phyloP scores from a whole-genome alignment of 2,113 vertebrate genomes.

The Nerophis lumbriciformis region DNA sequence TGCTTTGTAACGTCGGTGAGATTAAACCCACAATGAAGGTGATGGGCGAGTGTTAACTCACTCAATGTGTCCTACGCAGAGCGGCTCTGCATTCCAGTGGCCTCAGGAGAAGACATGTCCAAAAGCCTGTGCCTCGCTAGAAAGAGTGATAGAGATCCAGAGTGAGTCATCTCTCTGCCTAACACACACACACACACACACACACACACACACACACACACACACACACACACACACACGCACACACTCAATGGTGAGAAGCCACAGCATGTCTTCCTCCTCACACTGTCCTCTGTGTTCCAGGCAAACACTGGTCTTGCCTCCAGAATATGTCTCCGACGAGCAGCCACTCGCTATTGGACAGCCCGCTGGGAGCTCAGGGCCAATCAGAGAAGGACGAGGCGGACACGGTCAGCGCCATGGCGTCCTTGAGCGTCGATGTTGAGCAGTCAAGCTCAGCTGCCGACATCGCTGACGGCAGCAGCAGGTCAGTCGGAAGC shows the following conservation, averaged over 20 bases:
- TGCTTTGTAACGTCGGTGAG: too few species aligned
- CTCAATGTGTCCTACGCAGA: constrained; percentile 28
- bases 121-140: constrained; percentile 57
- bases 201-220: constrained; percentile 1
- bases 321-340: constrained; percentile 52
- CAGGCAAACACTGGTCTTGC: constrained; percentile 65
- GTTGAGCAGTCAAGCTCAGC: constrained; percentile 43
- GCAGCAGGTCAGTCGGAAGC: constrained; percentile 49
- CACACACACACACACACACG: constrained; percentile 4
- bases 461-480: constrained; percentile 34
- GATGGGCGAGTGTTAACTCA: not conserved
- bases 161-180: constrained; percentile 34
- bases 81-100: constrained; percentile 52
- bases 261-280: not conserved
- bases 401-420: constrained; percentile 61
- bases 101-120: constrained; percentile 62
- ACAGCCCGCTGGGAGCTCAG: constrained; percentile 19
- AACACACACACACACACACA: not conserved
- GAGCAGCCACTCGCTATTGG: constrained; percentile 37
- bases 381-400: constrained; percentile 61
- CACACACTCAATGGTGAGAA: not conserved
- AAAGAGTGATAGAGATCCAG: constrained; percentile 63
- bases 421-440: constrained; percentile 61
- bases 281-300: not conserved
- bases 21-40: not conserved